Base-by-base conservation (phyloP, 2,888 invertebrate species). In the Tiphia femorata region DNA sequence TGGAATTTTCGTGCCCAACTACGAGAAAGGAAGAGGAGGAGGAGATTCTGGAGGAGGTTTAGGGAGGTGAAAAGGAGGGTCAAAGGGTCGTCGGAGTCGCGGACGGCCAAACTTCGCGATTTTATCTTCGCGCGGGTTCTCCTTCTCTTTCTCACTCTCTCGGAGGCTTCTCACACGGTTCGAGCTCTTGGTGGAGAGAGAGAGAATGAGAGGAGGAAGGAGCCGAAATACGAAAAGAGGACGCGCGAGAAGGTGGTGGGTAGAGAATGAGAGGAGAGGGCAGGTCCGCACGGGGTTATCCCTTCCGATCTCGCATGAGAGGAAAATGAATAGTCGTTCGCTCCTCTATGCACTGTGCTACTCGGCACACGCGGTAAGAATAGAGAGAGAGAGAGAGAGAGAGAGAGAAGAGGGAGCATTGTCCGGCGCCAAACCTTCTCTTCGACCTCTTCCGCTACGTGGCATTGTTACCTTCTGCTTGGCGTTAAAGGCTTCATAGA, bases 271-370 rank as follows among this genome's bases (percentile, higher is more conserved):
- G 12, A 6, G 25, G 20, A 23, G 35, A 42, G 23, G 43, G n/a
- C 20, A 53, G 64, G 67, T 68, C 64, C 58, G n/a, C n/a, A 52
- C 48, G 58, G 54, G 75, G 69, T 77, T 76, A 77, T 77, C 76
- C 65, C 60, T 48, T 57, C 55, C 59, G 47, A 77, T 76, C 75
- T 63, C 55, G 21, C 1, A 14, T 14, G 55, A 42, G 55, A 49
- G 69, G 75, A 76, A 78, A 76, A 77, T 75, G 77, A 77, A 78
- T 76, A 77, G 72, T 73, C 61, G 67, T 66, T 57, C 56, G 47
- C 52, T n/a, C n/a, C n/a, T n/a, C n/a, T n/a, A n/a, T n/a, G n/a
- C n/a, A n/a, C n/a, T n/a, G n/a, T n/a, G n/a, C n/a, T 62, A 62
- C 58, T 52, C 52, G 51, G 44, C 51, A 27, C 40, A n/a, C n/a